A percentile compares a stretch with the other conserved stretches of the same genome.
Evolutionary conservation across 2,113 vertebrate species (phyloP).

Genomic region (Urocynchramus pylzowi): DNA sequence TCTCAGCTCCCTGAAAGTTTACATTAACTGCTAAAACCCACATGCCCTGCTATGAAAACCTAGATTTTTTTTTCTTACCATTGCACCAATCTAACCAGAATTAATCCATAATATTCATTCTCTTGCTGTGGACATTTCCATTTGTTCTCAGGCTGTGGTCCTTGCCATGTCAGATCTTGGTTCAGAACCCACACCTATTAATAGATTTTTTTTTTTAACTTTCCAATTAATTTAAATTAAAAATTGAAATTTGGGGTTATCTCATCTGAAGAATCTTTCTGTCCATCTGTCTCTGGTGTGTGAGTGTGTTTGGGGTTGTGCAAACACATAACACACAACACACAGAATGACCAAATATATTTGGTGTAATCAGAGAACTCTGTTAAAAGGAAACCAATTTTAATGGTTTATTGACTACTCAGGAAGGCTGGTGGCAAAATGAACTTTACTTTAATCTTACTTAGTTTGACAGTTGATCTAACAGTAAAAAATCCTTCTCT

Average conservation of each 20-base stretch:
- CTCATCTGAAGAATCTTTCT: not conserved
- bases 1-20: not conserved
- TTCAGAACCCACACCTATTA: not conserved
- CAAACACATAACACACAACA: not conserved
- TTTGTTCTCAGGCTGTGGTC: not conserved
- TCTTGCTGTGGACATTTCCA: not conserved
- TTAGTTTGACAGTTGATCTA: not conserved
- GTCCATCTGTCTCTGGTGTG: not conserved
- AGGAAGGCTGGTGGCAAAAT: not conserved
- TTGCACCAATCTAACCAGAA: not conserved
- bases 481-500: not conserved
- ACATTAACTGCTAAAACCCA: not conserved
- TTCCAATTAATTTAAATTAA: not conserved
- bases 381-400: not conserved
- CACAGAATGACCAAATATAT: not conserved
- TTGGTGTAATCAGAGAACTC: not conserved
- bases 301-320: not conserved
- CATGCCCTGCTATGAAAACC: not conserved
- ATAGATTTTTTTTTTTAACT: accelerated
- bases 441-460: not conserved
- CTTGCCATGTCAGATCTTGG: not conserved
- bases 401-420: not conserved
- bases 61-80: not conserved
- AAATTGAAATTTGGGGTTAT: not conserved
- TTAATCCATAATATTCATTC: not conserved